Evolutionary conservation across 2,113 vertebrate species (phyloP).

Genomic region (Ibidorhyncha struthersii): DNA sequence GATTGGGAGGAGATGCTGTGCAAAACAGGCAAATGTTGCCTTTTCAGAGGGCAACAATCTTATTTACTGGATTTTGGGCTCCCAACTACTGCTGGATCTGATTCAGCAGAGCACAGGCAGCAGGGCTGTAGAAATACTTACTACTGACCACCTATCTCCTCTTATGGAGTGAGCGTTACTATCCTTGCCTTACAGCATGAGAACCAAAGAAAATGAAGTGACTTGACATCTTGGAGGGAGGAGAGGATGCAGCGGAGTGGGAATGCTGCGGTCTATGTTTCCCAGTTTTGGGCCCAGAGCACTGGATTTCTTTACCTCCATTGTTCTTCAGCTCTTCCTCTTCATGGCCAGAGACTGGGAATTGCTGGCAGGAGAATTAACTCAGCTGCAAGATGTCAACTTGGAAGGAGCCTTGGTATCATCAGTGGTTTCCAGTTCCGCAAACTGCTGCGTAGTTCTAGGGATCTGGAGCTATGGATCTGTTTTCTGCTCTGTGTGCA

Average conservation of each 20-base stretch:
- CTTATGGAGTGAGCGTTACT: neutral
- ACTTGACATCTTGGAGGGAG: neutral
- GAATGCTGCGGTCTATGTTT: neutral
- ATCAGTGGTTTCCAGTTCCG: neutral
- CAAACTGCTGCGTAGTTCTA: neutral
- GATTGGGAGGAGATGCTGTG: neutral
- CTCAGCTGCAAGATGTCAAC: neutral
- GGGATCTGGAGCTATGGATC: fast-evolving
- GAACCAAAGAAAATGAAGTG: neutral
- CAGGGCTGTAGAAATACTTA: neutral
- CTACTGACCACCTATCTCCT: neutral
- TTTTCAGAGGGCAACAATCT: neutral
- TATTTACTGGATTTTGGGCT: neutral
- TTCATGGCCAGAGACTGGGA: neutral
- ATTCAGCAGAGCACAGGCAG: neutral
- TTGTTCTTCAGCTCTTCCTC: neutral
- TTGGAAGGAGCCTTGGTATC: neutral
- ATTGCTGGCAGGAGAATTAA: neutral
- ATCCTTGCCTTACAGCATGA: neutral
- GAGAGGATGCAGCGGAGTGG: neutral
- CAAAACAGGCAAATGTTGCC: neutral
- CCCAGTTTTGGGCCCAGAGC: neutral
- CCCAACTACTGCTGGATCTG: neutral
- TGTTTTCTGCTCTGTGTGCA: neutral
- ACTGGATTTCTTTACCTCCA: neutral